Percentiles rank a stretch among this genome's conserved stretches.
These are phyloP conservation scores for Akabosia matsudoensis DNA, from an alignment of 1,140 invertebrate species.

Conservation along the genomic window DNA sequence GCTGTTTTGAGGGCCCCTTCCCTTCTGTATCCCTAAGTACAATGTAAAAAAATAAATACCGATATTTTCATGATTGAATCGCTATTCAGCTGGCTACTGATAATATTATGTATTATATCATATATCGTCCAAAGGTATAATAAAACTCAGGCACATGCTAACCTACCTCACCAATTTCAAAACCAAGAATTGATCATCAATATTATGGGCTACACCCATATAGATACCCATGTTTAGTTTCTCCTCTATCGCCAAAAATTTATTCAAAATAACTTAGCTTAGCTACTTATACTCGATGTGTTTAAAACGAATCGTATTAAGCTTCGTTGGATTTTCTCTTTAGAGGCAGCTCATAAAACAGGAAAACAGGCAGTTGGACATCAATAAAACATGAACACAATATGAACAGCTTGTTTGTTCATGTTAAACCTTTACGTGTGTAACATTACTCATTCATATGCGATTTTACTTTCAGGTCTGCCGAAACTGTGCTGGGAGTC, in stretches of 20 bases:
- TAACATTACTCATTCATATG: constrained; percentile 3
- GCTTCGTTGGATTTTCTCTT: background rate
- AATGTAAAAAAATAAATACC: too few species aligned
- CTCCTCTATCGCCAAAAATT: too few species aligned
- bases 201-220: too few species aligned
- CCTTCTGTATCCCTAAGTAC: too few species aligned
- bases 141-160: background rate
- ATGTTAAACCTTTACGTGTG: background rate
- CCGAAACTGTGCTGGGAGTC: background rate
- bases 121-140: background rate
- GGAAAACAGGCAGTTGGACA: constrained; percentile 16
- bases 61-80: constrained; percentile 6
- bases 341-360: background rate
- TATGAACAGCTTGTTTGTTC: constrained; percentile 24
- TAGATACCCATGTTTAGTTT: too few species aligned
- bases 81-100: background rate
- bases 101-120: background rate
- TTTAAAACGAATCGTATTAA: too few species aligned
- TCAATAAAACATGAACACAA: constrained; percentile 21
- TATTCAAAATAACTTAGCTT: too few species aligned
- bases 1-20: background rate
- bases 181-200: too few species aligned
- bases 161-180: too few species aligned
- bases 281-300: constrained; percentile 6
- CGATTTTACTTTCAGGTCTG: background rate